A percentile compares a stretch with the other conserved stretches of the same genome.
phyloP scores from a whole-genome alignment of 2,888 invertebrate species.

The Matsumyia berberina region DNA sequence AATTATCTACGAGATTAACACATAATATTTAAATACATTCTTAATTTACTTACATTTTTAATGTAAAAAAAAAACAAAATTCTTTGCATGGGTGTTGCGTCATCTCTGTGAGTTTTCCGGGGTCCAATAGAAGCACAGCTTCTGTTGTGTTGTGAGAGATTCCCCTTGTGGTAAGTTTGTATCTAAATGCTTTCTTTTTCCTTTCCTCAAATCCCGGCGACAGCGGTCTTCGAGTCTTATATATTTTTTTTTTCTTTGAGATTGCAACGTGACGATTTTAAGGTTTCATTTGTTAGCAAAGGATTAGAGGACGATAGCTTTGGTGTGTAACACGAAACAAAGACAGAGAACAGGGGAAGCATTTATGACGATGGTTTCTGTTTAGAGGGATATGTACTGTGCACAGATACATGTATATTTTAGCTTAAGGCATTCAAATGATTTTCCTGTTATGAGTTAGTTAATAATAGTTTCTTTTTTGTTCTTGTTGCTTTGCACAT shows the following conservation, averaged over 20 bases:
- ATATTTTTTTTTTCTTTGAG: slow-evolving; percentile 2
- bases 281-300: slow-evolving; percentile 67
- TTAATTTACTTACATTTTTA: slow-evolving; percentile 70
- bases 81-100: slow-evolving; percentile 49
- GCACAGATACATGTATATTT: slow-evolving; percentile 58
- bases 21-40: slow-evolving; percentile 50
- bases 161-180: neutral
- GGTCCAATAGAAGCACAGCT: slow-evolving; percentile 23
- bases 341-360: slow-evolving; percentile 59
- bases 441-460: slow-evolving; percentile 67
- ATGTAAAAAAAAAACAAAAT: slow-evolving; percentile 62
- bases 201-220: neutral
- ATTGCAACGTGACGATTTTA: slow-evolving; percentile 53
- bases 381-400: slow-evolving; percentile 51
- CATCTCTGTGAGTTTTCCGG: slow-evolving; percentile 17
- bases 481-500: slow-evolving; percentile 68
- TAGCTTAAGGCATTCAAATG: slow-evolving; percentile 48
- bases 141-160: slow-evolving; percentile 18
- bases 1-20: slow-evolving; percentile 57
- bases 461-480: slow-evolving; percentile 64
- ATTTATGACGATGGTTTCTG: slow-evolving; percentile 42
- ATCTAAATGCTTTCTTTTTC: slow-evolving; percentile 36
- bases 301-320: slow-evolving; percentile 75
- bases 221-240: neutral
- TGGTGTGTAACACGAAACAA: slow-evolving; percentile 77